Conservation (phyloP, 53 echinoderm and acorn worm genomes). For the Apostichopus leukothele region DNA sequence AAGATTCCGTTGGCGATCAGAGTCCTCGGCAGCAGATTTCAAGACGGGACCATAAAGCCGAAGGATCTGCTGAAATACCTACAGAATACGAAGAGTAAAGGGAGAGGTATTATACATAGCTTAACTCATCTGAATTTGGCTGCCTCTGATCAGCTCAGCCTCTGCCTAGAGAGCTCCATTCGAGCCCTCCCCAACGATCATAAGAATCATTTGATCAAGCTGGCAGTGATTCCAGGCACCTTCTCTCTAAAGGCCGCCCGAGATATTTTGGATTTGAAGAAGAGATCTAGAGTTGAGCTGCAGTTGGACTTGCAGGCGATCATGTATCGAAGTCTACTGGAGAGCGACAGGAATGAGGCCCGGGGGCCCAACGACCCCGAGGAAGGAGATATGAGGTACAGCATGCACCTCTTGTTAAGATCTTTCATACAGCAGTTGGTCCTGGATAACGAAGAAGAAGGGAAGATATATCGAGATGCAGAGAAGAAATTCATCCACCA, state of each 20-base stretch:
- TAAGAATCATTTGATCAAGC: slow-evolving; percentile 62
- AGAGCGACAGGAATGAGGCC: slow-evolving; percentile 64
- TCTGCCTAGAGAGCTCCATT: slow-evolving; percentile 73
- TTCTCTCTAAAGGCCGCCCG: slow-evolving; percentile 84
- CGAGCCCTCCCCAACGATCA: slow-evolving; percentile 64
- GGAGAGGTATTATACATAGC: slow-evolving; percentile 53
- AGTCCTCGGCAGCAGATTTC: slow-evolving; percentile 86
- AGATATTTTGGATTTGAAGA: slow-evolving; percentile 64
- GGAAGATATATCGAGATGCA: slow-evolving; percentile 54
- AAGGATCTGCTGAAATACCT: slow-evolving; percentile 71
- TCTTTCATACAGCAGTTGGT: slow-evolving; percentile 79
- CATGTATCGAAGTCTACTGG: slow-evolving; percentile 85
- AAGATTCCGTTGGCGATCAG: slow-evolving; percentile 89
- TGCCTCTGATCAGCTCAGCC: slow-evolving; percentile 68
- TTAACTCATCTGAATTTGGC: slow-evolving; percentile 74
- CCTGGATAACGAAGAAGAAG: slow-evolving; percentile 51
- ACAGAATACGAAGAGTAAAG: slow-evolving; percentile 50
- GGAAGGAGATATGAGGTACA: slow-evolving; percentile 61
- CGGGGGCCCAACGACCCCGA: slow-evolving; percentile 50
- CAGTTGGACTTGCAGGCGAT: slow-evolving; percentile 81
- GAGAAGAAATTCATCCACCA: slow-evolving; percentile 71
- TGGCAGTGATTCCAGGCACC: slow-evolving; percentile 87
- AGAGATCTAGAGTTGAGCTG: slow-evolving; percentile 56
- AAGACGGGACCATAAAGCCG: slow-evolving; percentile 82
- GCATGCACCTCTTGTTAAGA: slow-evolving; percentile 83